A percentile compares a stretch with the other conserved stretches of the same genome.
phyloP scores from a whole-genome alignment of 2,888 invertebrate genomes.

The Drosophila atripex region DNA sequence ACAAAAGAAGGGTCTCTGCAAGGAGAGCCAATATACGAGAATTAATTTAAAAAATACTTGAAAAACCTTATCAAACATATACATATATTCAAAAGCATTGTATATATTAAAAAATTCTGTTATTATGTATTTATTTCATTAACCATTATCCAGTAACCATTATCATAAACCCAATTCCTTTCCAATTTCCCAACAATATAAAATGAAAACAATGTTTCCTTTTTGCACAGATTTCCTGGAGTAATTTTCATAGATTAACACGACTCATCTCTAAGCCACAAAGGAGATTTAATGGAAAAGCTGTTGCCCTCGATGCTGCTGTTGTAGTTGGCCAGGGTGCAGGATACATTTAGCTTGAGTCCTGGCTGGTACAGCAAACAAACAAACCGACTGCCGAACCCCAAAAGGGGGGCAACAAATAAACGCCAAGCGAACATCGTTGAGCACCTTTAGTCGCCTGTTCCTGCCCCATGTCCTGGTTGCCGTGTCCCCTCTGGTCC shows the following conservation, averaged over 20 bases:
- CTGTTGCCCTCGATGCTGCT: slow-evolving; percentile 54
- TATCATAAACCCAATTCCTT: background rate
- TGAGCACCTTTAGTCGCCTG: slow-evolving; percentile 56
- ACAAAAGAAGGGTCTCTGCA: too few species aligned
- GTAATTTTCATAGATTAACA: slow-evolving; percentile 4
- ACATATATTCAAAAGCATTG: background rate
- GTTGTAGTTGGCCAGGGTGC: slow-evolving; percentile 24
- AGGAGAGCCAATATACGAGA: too few species aligned
- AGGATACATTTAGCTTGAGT: slow-evolving; percentile 31
- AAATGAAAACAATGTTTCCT: background rate
- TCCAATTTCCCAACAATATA: background rate
- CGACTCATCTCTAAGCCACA: slow-evolving; percentile 35
- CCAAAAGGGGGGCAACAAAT: slow-evolving; percentile 66
- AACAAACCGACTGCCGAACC: slow-evolving; percentile 44
- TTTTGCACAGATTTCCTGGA: background rate
- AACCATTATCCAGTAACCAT: too few species aligned
- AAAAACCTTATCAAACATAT: background rate
- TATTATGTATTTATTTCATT: too few species aligned
- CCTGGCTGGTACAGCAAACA: slow-evolving; percentile 42
- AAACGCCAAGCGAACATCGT: slow-evolving; percentile 65
- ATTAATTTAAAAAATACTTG: too few species aligned
- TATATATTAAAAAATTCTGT: background rate
- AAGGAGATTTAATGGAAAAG: slow-evolving; percentile 77
- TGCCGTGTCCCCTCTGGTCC: slow-evolving; percentile 25
- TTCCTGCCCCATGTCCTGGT: slow-evolving; percentile 17